phyloP scores from a whole-genome alignment of 1,140 invertebrate species.

The Caerostris extrusa region DNA sequence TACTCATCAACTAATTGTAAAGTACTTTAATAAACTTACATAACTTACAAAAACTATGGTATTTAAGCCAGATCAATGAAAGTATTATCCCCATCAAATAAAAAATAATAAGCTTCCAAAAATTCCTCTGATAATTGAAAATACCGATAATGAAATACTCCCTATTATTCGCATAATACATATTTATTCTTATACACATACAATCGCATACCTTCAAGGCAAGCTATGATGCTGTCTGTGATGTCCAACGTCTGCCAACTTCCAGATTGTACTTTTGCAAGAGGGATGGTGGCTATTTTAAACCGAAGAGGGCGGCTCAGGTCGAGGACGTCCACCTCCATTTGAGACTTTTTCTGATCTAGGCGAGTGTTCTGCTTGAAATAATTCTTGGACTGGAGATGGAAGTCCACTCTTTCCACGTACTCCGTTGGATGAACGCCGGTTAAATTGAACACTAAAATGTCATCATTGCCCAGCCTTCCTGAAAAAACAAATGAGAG shows the following conservation, averaged over 20 bases:
- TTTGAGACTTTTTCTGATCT: conserved; percentile 68
- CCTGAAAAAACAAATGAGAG: conserved; percentile 42
- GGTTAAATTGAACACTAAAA: conserved; percentile 81
- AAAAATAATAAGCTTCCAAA: no score
- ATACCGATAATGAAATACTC: no score
- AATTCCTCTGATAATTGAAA: no score
- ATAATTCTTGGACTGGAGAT: conserved; percentile 80
- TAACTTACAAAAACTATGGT: no score
- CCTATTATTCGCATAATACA: no score
- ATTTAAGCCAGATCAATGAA: no score
- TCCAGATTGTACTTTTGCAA: conserved; percentile 77
- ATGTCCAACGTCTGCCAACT: conserved; percentile 81
- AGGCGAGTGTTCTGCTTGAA: conserved; percentile 75
- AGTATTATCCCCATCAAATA: no score
- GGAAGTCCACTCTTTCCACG: conserved; percentile 81
- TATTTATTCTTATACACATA: no score
- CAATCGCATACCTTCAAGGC: conserved; percentile 77
- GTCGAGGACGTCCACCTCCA: conserved; percentile 80
- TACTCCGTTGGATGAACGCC: conserved; percentile 80
- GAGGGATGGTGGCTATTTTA: conserved; percentile 79
- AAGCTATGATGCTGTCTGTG: conserved; percentile 79
- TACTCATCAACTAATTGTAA: no score
- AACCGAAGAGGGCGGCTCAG: conserved; percentile 79
- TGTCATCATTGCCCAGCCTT: conserved; percentile 56
- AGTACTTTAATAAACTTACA: no score